Evolutionary conservation across 2,113 vertebrate genomes (phyloP).

Genomic region (Pteropus alecto): DNA sequence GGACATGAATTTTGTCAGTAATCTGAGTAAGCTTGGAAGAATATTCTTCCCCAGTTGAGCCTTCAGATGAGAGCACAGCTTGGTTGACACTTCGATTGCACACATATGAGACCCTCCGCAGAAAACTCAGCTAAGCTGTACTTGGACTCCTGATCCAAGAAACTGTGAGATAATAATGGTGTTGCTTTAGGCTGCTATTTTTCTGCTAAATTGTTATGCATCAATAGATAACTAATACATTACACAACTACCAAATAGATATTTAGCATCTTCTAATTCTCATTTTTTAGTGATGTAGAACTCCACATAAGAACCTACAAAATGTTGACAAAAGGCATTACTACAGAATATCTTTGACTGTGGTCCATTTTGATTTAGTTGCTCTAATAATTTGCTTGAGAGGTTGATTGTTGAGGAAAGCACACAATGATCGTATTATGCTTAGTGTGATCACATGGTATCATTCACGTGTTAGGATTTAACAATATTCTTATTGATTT

Average conservation of each 20-base stretch:
- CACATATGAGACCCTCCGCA: not conserved
- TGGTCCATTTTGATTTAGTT: not conserved
- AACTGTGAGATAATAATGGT: not conserved
- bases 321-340: not conserved
- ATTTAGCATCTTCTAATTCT: conserved; percentile 35
- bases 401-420: not conserved
- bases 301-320: not conserved
- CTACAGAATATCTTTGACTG: not conserved
- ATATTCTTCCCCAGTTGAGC: not conserved
- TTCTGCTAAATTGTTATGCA: not conserved
- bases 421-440: not conserved
- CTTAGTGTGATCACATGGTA: not conserved
- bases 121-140: not conserved
- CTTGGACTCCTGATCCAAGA: not conserved
- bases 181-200: not conserved
- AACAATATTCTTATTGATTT: not conserved
- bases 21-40: not conserved
- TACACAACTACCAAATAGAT: not conserved
- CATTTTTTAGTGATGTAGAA: not conserved
- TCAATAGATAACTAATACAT: not conserved
- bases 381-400: not conserved
- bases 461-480: not conserved
- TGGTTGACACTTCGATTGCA: not conserved
- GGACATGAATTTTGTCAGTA: not conserved
- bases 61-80: not conserved